Evolutionary conservation across 1,140 invertebrate genomes (phyloP), one percentile per base, ranked within the genome.

Genomic region (Sycophaga agraensis): DNA sequence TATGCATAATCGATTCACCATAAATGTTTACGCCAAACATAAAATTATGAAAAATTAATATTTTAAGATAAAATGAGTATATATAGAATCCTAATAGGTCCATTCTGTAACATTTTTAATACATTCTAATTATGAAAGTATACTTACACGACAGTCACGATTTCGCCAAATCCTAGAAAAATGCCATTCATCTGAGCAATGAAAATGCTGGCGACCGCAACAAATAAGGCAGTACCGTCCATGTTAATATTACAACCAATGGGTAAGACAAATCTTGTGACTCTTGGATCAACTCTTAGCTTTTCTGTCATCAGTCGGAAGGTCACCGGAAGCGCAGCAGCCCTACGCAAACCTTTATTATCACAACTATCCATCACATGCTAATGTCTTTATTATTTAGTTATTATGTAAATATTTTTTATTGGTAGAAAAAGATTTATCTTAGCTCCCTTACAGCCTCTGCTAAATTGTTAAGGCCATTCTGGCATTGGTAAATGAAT

Each of bases 261-360:
- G 0, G 94, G 94, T 6, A 97, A 81, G 14, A 96, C 91, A 79
- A 96, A 96, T 56, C 92, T 85, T 1, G 94, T 94, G 46, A 99
- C 92, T 50, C 94, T 85, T 28, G 89, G 85, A 82, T 98, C 94
- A 58, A 97, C 87, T 65, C 88, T 86, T 49, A 95, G 84, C 65
- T 94, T 94, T 67, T 96, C 92, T 77, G 97, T 95, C 87, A 98
- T 89, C 74, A 93, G 92, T 46, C 89, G 88, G 79, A 98, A 96
- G 43, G 95, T 97, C 45, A 98, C 88, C 40, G 96, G 96, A 45
- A 98, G 84, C 43, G 96, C 95, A 40, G 95, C 96, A 68, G 96
- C 91, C 76, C 94, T 97, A 80, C 65, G 80, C 77, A 79, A 73
- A 78, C 2, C 68, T 71, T 65, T 61, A 66, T 80, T 80, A 80